Base-by-base conservation (phyloP, 1,140 invertebrate species). In the Lanistes nyassanus region DNA sequence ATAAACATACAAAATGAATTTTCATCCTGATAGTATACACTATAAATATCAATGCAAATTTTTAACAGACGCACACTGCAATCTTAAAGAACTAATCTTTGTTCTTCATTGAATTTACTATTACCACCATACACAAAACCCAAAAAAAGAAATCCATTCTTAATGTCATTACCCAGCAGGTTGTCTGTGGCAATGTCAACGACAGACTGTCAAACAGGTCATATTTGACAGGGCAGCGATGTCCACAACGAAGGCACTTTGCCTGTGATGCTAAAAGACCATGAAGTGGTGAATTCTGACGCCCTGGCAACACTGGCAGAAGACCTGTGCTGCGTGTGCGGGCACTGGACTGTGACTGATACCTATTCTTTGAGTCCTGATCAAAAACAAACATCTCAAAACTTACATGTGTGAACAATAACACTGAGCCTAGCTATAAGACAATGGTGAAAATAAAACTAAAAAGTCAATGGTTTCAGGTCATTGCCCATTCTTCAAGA, bases 151-250 rank as follows among this genome's bases (percentile, higher is more conserved):
- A 16, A 66, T 31, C 23, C 34, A 34, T 34, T 72, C n/a, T 72
- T 34, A 72, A 9, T 72, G 31, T 58, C 26, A 11, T 31, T 23
- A 76, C 62, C 36, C 42, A 29, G 34, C 51, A 39, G n/a, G 56
- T 56, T 36, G 37, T 74, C 19, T 65, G 62, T 58, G 72, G 58
- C 42, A 96, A 85, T 67, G 91, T 91, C 31, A 98, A 87, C 0
- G 95, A 95, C 29, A 98, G 90, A 83, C 94, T 95, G 87, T 97
- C 95, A 84, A 97, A 95, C 84, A 95, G 95, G 85, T 97, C 96
- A 86, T 96, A 96, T 26, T 93, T 93, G 19, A 97, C 93, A 0
- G 94, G 92, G 81, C 94, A 94, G 92, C 95, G 95, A 87, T 92
- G 92, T 26, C 92, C 92, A 89, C 95, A 97, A 39, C 92, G 92